Evolutionary conservation across 2,797 vertebrate species (phyloP).

Genomic region (Eulemur rubriventer): DNA sequence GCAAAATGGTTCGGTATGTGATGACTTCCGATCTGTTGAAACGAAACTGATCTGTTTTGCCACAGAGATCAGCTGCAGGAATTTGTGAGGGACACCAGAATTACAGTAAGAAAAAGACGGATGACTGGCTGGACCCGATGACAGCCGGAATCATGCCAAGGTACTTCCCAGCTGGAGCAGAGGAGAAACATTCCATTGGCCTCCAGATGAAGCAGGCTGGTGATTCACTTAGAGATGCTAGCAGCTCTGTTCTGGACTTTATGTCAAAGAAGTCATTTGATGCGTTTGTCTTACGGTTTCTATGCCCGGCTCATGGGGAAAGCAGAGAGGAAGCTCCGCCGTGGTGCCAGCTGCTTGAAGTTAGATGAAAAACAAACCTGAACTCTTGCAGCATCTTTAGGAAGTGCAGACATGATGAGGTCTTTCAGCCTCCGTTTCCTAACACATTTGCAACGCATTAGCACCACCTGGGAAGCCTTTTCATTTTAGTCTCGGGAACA

Average conservation of each 20-base stretch:
- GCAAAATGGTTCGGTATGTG: not conserved
- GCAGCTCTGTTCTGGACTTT: not conserved
- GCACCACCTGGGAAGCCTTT: not conserved
- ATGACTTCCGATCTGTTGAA: not conserved
- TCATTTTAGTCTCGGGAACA: not conserved
- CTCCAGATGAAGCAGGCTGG: not conserved
- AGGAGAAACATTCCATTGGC: not conserved
- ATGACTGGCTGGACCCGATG: not conserved
- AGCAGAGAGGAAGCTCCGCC: not conserved
- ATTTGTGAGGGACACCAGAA: not conserved
- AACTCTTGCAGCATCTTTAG: not conserved
- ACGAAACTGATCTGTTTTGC: not conserved
- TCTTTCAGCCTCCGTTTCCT: not conserved
- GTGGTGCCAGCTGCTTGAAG: not conserved
- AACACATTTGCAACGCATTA: not conserved
- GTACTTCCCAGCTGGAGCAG: not conserved
- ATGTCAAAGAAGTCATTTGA: not conserved
- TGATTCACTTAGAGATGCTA: not conserved
- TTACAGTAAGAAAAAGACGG: not conserved
- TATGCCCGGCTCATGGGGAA: not conserved
- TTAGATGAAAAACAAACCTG: not conserved
- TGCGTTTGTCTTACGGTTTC: not conserved
- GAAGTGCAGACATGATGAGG: not conserved
- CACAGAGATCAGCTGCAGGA: not conserved
- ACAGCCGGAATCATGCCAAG: not conserved